These are phyloP conservation scores for Chelonus insularis DNA, from an alignment of 1,140 invertebrate genomes.

Conservation along the genomic window DNA sequence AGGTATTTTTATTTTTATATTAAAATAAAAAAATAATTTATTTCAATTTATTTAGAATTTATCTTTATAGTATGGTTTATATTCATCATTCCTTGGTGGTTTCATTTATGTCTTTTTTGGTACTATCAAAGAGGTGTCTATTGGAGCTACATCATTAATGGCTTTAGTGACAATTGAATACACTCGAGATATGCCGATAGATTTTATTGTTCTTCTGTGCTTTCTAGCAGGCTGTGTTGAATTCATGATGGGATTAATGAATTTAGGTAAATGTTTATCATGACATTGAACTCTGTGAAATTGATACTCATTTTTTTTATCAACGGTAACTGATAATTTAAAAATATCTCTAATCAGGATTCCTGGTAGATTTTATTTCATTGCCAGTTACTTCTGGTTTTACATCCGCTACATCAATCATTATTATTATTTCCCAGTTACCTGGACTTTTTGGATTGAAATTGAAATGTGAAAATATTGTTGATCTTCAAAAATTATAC, in stretches of 20 bases:
- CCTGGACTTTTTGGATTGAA: slow-evolving; percentile 80
- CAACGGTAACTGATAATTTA: no score
- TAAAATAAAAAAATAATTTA: slow-evolving; percentile 10
- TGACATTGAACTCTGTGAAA: no score
- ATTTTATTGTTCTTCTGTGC: slow-evolving; percentile 78
- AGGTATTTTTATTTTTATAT: slow-evolving; percentile 56
- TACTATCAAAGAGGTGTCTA: slow-evolving; percentile 87
- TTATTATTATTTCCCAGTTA: slow-evolving; percentile 86
- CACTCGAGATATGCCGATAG: slow-evolving; percentile 69
- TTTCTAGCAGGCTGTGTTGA: slow-evolving; percentile 79
- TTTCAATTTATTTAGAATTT: neutral
- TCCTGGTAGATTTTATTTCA: slow-evolving; percentile 92
- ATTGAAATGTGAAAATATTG: slow-evolving; percentile 65
- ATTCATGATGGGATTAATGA: slow-evolving; percentile 75
- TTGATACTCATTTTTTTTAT: no score
- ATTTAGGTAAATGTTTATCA: slow-evolving; percentile 68
- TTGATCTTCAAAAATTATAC: slow-evolving; percentile 65
- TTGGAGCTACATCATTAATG: slow-evolving; percentile 87
- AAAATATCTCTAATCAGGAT: no score
- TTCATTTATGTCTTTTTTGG: slow-evolving; percentile 89
- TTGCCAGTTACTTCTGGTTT: slow-evolving; percentile 90
- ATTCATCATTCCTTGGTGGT: slow-evolving; percentile 72
- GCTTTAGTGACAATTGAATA: slow-evolving; percentile 77
- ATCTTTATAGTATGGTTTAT: slow-evolving; percentile 69
- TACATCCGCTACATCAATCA: slow-evolving; percentile 89